Base-by-base conservation (phyloP, 2,113 vertebrate species). In the Pluvialis apricaria region DNA sequence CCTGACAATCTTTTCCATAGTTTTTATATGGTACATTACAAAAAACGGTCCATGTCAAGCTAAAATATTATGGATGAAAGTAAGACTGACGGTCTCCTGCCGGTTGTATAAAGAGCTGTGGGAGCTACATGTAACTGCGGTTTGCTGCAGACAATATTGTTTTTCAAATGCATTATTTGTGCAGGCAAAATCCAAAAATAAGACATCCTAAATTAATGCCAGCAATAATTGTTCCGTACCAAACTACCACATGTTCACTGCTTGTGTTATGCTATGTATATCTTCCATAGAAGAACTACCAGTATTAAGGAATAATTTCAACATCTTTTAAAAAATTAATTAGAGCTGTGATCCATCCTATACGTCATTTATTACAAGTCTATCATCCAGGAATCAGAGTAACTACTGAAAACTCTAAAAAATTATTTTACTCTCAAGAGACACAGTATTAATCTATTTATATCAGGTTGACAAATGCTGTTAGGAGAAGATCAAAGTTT, bases 361-460 rank as follows among this genome's bases (percentile, higher is more conserved):
- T 60, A 51, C 0, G 0, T 54, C 11, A 65, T 87, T 81, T 87
- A 44, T 93, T 92, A 72, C 36, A 54, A 58, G 28, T 54, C 36
- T 65, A 0, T 86, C 66, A 77, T 44, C 47, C 51, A 76, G 75
- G 40, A 92, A 72, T 85, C 52, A 72, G 65, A 71, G 40, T 51
- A 81, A 58, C 73, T 68, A 69, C 54, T 83, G 77, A 87, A 93
- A 96, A 71, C 42, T 62, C 31, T 38, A 45, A 22, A 86, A 84
- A 11, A 38, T 34, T 84, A 55, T 72, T 79, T 81, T 79, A 49
- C 25, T 82, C 36, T 92, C 36, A 68, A 72, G 61, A 93, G 68
- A 65, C 25, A 26, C 29, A 78, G 13, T 24, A 68, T 89, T 84
- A 45, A 76, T 57, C 47, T 86, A 32, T 68, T 92, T 87, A 7